A percentile compares a stretch with the other conserved stretches of the same genome.
phyloP scores from a whole-genome alignment of 1,140 invertebrate genomes.

The Diprion similis region DNA sequence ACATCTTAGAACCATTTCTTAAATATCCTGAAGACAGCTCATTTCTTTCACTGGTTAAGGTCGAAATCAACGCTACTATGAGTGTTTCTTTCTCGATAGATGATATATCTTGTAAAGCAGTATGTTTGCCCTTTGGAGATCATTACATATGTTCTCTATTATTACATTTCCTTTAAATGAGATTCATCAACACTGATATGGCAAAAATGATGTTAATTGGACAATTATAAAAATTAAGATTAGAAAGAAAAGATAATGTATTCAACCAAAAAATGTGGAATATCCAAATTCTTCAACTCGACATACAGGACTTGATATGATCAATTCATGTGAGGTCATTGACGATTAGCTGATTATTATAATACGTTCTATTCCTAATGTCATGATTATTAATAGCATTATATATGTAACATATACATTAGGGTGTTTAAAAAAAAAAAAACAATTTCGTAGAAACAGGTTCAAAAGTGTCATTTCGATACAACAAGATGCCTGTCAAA shows the following conservation, averaged over 20 bases:
- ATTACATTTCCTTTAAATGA: neutral
- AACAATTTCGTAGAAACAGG: no score
- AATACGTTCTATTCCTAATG: neutral
- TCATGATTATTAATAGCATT: neutral
- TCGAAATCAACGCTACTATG: neutral
- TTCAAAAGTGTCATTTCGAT: no score
- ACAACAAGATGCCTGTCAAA: no score
- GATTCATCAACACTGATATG: neutral
- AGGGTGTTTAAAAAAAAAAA: no score
- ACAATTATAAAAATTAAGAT: neutral
- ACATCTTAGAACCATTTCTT: neutral
- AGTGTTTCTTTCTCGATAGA: neutral
- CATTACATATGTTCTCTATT: neutral
- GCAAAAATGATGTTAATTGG: neutral
- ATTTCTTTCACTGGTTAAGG: neutral
- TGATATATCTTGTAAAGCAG: neutral
- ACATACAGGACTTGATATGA: neutral
- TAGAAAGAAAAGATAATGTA: neutral
- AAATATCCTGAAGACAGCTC: constrained; percentile 4
- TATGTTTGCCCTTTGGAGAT: neutral
- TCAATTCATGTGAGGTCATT: neutral
- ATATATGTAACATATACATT: neutral
- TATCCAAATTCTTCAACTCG: neutral
- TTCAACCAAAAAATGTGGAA: neutral
- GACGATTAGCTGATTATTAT: neutral